phyloP scores from a whole-genome alignment of 1,140 invertebrate species.

The Delia radicum region DNA sequence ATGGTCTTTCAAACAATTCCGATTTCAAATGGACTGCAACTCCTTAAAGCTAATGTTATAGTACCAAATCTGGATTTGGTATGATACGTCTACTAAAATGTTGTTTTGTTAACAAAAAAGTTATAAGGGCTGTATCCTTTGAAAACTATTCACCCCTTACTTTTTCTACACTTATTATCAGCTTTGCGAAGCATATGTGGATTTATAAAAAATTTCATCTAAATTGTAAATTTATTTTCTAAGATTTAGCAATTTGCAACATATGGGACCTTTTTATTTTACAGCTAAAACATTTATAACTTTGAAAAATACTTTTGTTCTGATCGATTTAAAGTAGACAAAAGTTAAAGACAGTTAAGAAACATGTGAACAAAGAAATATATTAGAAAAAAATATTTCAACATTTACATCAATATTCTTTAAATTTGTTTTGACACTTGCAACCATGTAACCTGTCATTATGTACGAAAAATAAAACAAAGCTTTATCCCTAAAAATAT shows the following conservation, averaged over 20 bases:
- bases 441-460: conserved; percentile 1
- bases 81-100: too few relatives aligned
- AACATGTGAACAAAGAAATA: neutral
- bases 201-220: neutral
- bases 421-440: neutral
- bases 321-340: neutral
- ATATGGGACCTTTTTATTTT: neutral
- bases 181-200: too few relatives aligned
- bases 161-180: too few relatives aligned
- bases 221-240: neutral
- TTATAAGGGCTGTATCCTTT: too few relatives aligned
- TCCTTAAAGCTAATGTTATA: too few relatives aligned
- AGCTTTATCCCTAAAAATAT: neutral
- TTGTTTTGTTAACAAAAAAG: too few relatives aligned
- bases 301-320: neutral
- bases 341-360: neutral
- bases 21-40: too few relatives aligned
- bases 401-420: neutral
- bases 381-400: neutral
- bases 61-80: too few relatives aligned
- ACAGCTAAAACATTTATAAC: neutral
- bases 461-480: neutral
- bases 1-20: too few relatives aligned
- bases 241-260: neutral
- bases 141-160: too few relatives aligned